These are phyloP conservation scores for Orthosia cruda DNA, from an alignment of 2,888 invertebrate species.

Conservation along the genomic window DNA sequence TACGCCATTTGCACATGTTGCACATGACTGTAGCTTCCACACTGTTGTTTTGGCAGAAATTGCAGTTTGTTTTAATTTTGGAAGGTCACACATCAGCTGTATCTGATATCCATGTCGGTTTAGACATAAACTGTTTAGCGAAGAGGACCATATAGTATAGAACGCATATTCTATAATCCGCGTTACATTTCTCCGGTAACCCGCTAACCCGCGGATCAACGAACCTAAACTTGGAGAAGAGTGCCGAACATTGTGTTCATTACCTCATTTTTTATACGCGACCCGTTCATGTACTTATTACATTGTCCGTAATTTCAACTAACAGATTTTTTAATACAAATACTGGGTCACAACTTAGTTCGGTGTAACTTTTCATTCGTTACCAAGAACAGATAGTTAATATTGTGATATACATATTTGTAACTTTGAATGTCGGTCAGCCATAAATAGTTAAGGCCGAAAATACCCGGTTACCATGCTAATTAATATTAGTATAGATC, in stretches of 20 bases:
- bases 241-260: conserved; percentile 78
- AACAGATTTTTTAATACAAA: conserved; percentile 56
- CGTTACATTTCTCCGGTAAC: conserved; percentile 74
- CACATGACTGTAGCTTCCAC: background rate
- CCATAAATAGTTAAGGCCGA: background rate
- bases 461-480: conserved; percentile 1
- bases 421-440: conserved; percentile 3
- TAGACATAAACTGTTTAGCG: conserved; percentile 16
- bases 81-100: conserved; percentile 16
- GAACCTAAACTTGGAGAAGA: conserved; percentile 66
- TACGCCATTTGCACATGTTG: conserved; percentile 13
- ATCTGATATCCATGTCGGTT: background rate
- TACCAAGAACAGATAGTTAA: conserved; percentile 24
- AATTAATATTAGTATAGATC: conserved; percentile 5
- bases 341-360: conserved; percentile 72
- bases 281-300: conserved; percentile 69
- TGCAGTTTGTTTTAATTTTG: background rate
- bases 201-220: conserved; percentile 81
- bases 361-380: conserved; percentile 50
- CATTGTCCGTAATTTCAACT: conserved; percentile 69
- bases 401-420: conserved; percentile 23
- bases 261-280: conserved; percentile 82
- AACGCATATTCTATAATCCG: conserved; percentile 55
- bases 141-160: background rate
- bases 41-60: background rate